Percentiles rank a stretch among this genome's conserved stretches.
Conservation (phyloP, 2,797 vertebrate species). For the Lagocephalus sceleratus region DNA sequence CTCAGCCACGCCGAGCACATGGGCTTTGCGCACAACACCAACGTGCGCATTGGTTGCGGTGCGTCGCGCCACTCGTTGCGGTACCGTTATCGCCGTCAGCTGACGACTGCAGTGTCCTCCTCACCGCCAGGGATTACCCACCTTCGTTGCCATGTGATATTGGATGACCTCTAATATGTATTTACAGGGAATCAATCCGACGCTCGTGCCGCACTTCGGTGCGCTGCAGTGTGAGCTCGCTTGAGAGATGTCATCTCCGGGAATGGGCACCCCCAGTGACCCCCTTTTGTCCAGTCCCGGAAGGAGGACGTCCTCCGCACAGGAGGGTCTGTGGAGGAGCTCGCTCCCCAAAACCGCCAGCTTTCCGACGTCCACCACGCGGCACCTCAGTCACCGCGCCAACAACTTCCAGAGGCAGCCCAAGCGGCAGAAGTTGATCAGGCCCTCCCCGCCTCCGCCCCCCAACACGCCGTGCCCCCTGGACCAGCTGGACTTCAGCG, state of each 20-base stretch:
- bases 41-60: slow-evolving; percentile 74
- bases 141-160: slow-evolving; percentile 8
- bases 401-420: slow-evolving; percentile 98
- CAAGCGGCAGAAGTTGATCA: slow-evolving; percentile 86
- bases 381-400: slow-evolving; percentile 93
- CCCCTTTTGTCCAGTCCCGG: slow-evolving; percentile 78
- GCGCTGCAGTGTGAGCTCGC: slow-evolving; percentile 50
- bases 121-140: slow-evolving; percentile 3
- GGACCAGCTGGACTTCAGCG: slow-evolving; percentile 87
- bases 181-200: neutral
- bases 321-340: slow-evolving; percentile 74
- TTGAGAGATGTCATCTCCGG: slow-evolving; percentile 78
- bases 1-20: slow-evolving; percentile 68
- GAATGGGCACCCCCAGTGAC: slow-evolving; percentile 80
- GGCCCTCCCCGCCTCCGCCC: slow-evolving; percentile 89
- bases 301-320: slow-evolving; percentile 65
- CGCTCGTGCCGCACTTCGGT: slow-evolving; percentile 3
- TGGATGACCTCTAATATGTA: slow-evolving; percentile 28
- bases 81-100: slow-evolving; percentile 34
- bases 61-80: slow-evolving; percentile 60
- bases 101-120: slow-evolving; percentile 63
- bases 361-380: slow-evolving; percentile 81
- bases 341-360: slow-evolving; percentile 79
- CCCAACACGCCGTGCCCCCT: slow-evolving; percentile 94
- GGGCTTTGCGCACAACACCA: slow-evolving; percentile 71